phyloP scores from a whole-genome alignment of 2,888 invertebrate species.

The Mythimna lalbum region DNA sequence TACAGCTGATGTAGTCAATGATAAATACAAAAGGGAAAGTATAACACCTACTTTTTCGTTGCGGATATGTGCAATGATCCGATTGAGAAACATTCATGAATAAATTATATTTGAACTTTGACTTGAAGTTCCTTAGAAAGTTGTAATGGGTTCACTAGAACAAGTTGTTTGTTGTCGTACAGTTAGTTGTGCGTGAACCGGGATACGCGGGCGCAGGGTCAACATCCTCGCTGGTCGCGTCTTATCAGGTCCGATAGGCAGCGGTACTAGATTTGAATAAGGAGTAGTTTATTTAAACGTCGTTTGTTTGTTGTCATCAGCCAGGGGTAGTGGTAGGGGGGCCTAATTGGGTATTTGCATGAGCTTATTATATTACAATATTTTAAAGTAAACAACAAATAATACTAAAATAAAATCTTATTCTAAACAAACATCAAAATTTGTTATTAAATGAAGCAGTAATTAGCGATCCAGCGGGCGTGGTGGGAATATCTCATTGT shows the following conservation, averaged over 20 bases:
- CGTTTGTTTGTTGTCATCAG: neutral
- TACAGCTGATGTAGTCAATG: neutral
- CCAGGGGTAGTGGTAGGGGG: neutral
- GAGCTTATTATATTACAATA: too few species aligned
- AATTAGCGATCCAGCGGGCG: too few species aligned
- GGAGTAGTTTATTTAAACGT: conserved; percentile 13
- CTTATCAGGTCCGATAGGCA: conserved; percentile 34
- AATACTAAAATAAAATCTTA: too few species aligned
- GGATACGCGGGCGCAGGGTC: conserved; percentile 28
- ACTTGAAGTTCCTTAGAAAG: neutral
- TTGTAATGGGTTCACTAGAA: neutral
- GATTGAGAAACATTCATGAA: conserved; percentile 1
- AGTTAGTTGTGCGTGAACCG: conserved; percentile 3
- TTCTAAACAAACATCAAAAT: too few species aligned
- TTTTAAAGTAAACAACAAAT: too few species aligned
- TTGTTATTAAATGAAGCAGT: too few species aligned
- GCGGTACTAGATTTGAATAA: conserved; percentile 17
- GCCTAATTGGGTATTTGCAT: neutral
- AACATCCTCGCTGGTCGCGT: conserved; percentile 25
- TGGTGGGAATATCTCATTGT: too few species aligned
- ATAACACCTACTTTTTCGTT: neutral
- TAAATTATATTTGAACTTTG: neutral
- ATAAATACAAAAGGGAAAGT: neutral
- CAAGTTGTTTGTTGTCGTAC: neutral
- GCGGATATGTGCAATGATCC: neutral